Conservation (phyloP, 2,888 invertebrate genomes). For the Pyrochroa serraticornis region DNA sequence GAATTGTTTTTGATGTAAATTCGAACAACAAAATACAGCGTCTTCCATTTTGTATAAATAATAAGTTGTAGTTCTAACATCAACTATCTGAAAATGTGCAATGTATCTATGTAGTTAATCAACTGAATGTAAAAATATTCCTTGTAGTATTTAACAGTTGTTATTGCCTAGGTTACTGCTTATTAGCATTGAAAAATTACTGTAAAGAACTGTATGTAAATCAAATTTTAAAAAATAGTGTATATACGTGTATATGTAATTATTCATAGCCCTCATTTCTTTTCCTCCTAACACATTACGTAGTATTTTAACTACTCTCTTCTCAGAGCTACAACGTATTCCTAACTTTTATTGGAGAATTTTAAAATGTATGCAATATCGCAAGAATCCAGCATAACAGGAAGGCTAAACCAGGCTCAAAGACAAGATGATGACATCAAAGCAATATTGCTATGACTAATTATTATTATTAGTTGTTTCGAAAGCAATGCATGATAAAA, state of each 20-base stretch:
- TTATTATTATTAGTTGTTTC: too few relatives aligned
- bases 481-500: too few relatives aligned
- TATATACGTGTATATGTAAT: too few relatives aligned
- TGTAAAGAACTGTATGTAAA: conserved; percentile 12
- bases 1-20: conserved; percentile 11
- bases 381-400: too few relatives aligned
- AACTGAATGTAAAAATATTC: conserved; percentile 2
- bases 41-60: conserved; percentile 38
- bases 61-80: background rate
- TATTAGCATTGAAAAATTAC: conserved; percentile 12
- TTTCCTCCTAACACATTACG: background rate
- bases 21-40: conserved; percentile 41
- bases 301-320: too few relatives aligned
- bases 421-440: too few relatives aligned
- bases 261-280: background rate
- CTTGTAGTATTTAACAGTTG: background rate
- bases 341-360: too few relatives aligned
- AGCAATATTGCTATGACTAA: too few relatives aligned
- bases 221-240: conserved; percentile 3
- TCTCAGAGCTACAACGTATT: too few relatives aligned
- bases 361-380: too few relatives aligned
- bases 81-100: too few relatives aligned
- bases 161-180: background rate
- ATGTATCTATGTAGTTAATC: conserved; percentile 6
- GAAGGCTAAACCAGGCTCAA: too few relatives aligned